Evolutionary conservation across 2,888 invertebrate genomes (phyloP).

Genomic region (Tiliacea citrago): DNA sequence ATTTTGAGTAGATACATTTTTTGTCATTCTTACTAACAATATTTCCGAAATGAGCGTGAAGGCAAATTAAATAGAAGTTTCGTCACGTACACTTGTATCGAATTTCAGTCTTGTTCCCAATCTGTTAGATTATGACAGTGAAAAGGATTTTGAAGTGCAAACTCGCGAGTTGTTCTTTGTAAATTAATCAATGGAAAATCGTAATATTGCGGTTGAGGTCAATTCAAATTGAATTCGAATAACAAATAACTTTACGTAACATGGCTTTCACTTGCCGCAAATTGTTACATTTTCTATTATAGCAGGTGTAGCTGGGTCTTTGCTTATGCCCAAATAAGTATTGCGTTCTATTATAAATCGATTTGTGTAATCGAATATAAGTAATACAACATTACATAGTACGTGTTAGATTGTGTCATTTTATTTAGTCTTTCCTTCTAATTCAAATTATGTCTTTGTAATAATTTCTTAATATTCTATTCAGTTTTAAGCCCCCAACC

Average conservation of each 20-base stretch:
- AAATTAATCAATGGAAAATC: conserved; percentile 65
- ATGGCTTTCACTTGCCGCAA: conserved; percentile 79
- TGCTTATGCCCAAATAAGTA: conserved; percentile 19
- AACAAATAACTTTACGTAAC: conserved; percentile 76
- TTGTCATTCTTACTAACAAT: conserved; percentile 32
- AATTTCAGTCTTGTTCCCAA: conserved; percentile 29
- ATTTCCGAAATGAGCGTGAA: conserved; percentile 49
- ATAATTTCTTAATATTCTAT: neutral
- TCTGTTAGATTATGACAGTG: conserved; percentile 28
- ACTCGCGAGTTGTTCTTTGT: conserved; percentile 48
- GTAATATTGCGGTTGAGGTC: conserved; percentile 69
- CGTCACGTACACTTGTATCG: conserved; percentile 48
- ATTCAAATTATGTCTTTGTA: conserved; percentile 1
- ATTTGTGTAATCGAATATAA: conserved; percentile 44
- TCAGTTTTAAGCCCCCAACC: neutral
- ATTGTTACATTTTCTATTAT: conserved; percentile 62
- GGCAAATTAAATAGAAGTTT: conserved; percentile 42
- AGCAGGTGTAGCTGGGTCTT: conserved; percentile 30
- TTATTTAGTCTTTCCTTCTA: neutral
- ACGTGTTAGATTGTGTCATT: conserved; percentile 1
- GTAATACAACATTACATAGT: conserved; percentile 31
- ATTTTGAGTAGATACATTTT: conserved; percentile 42
- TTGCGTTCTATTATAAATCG: conserved; percentile 24
- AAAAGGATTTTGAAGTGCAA: conserved; percentile 49
- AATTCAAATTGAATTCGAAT: conserved; percentile 68